Conservation (phyloP, 2,888 invertebrate species). For the Autographa pulchrina region DNA sequence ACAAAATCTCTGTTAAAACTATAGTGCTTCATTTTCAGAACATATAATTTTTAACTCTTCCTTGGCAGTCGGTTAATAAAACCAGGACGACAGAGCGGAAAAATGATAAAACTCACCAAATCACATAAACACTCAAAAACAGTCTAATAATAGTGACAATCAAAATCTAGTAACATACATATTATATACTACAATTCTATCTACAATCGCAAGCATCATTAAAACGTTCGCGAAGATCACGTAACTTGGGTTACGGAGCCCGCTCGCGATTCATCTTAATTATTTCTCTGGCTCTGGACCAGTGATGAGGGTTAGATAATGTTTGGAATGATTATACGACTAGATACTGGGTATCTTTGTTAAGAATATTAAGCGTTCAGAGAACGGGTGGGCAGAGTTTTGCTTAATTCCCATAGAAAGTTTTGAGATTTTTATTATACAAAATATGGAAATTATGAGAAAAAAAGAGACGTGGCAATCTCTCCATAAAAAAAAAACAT, state of each 20-base stretch:
- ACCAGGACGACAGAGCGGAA: no score
- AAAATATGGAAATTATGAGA: no score
- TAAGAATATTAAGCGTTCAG: not conserved
- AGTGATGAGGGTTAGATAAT: conserved; percentile 47
- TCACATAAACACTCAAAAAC: no score
- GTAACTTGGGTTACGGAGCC: conserved; percentile 73
- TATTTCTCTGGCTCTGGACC: conserved; percentile 50
- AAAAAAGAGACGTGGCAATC: no score
- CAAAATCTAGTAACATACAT: not conserved
- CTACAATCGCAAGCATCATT: conserved; percentile 66
- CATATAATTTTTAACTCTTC: no score
- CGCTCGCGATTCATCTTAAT: conserved; percentile 61
- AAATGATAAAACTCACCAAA: no score
- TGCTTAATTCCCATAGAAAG: not conserved
- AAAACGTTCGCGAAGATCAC: conserved; percentile 68
- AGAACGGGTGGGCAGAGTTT: not conserved
- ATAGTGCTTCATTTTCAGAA: no score
- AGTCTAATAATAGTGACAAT: not conserved
- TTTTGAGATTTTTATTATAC: not conserved
- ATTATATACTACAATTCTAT: not conserved
- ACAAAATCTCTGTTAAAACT: no score
- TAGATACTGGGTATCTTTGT: not conserved
- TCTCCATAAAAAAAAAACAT: no score
- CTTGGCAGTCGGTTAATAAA: no score
- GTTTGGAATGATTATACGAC: conserved; percentile 34